A percentile compares a stretch with the other conserved stretches of the same genome.
phyloP scores from a whole-genome alignment of 2,113 vertebrate genomes.

The Saguinus imperator region DNA sequence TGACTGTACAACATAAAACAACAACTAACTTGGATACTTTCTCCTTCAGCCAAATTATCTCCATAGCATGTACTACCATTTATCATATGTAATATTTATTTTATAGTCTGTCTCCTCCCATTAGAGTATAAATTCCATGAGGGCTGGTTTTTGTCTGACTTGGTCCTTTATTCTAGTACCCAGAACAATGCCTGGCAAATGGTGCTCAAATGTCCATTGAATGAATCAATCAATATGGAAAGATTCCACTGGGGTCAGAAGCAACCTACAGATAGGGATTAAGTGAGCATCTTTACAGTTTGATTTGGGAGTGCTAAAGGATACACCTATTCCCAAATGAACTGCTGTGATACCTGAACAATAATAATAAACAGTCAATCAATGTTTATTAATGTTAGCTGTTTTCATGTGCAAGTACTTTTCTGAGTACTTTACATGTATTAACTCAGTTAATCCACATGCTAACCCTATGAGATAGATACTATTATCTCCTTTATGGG shows the following conservation, averaged over 20 bases:
- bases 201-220: not conserved
- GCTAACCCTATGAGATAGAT: not conserved
- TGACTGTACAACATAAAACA: not conserved
- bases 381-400: conserved; percentile 6
- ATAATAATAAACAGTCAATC: not conserved
- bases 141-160: not conserved
- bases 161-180: not conserved
- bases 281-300: not conserved
- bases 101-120: not conserved
- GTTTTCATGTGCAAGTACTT: not conserved
- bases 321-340: not conserved
- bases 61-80: not conserved
- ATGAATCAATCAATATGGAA: not conserved
- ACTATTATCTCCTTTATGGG: not conserved
- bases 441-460: conserved; percentile 11
- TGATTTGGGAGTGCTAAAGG: not conserved
- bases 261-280: not conserved
- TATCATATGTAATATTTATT: conserved; percentile 11
- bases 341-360: not conserved
- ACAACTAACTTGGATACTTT: not conserved
- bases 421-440: conserved; percentile 34
- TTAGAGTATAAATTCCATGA: not conserved
- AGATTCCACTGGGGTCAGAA: not conserved
- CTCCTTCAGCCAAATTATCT: conserved; percentile 1
- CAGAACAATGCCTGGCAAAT: not conserved